Evolutionary conservation across 2,888 invertebrate species (phyloP).

Genomic region (Polydrusus cervinus): DNA sequence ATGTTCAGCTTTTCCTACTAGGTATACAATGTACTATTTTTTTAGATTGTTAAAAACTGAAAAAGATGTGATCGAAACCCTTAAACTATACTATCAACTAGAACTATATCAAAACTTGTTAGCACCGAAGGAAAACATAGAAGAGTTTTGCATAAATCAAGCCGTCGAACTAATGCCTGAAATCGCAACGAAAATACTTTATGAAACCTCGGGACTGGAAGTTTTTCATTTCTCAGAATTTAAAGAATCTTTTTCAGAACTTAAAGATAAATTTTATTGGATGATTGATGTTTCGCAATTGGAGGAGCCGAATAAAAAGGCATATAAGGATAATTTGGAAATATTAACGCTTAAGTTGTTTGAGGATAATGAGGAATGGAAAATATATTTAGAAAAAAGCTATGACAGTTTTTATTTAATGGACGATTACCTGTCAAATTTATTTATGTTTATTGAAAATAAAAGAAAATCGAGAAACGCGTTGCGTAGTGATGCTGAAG

Average conservation of each 20-base stretch:
- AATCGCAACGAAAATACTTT: conserved; percentile 22
- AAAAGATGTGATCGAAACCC: conserved; percentile 7
- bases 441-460: conserved; percentile 31
- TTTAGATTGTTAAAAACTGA: conserved; percentile 7
- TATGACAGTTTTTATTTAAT: neutral
- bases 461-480: conserved; percentile 2
- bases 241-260: neutral
- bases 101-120: conserved; percentile 24
- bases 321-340: conserved; percentile 12
- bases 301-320: conserved; percentile 22
- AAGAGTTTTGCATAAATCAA: conserved; percentile 32
- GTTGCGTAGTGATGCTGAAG: neutral
- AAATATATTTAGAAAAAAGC: neutral
- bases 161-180: conserved; percentile 34
- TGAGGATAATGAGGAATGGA: neutral
- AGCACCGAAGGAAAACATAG: conserved; percentile 7
- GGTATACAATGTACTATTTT: neutral
- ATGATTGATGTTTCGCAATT: conserved; percentile 20
- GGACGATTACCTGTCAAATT: conserved; percentile 14
- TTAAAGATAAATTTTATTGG: conserved; percentile 15
- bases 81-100: conserved; percentile 26
- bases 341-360: conserved; percentile 7
- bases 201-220: conserved; percentile 4
- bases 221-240: neutral
- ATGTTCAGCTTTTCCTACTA: too few relatives aligned